Evolutionary conservation across 1,140 invertebrate species (phyloP).

Genomic region (Zaprionus ornatus): DNA sequence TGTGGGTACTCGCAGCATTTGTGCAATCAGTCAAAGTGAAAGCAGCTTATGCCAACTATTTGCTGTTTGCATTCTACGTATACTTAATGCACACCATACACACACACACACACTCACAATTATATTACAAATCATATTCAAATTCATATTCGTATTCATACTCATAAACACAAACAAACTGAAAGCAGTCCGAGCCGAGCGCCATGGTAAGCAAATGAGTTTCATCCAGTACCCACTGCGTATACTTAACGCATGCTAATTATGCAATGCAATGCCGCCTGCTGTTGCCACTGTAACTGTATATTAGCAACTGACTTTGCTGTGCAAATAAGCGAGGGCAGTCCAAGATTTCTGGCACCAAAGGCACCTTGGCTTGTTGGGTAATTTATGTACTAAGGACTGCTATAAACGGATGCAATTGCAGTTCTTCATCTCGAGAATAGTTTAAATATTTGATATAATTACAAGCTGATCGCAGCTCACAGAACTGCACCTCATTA

Average conservation of each 20-base stretch:
- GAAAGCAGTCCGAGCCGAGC: background rate
- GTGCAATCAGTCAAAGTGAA: slow-evolving; percentile 45
- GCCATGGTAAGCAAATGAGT: slow-evolving; percentile 35
- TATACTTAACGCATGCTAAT: slow-evolving; percentile 61
- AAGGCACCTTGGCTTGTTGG: too few species aligned
- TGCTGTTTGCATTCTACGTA: background rate
- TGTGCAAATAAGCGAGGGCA: slow-evolving; percentile 3
- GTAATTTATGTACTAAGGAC: too few species aligned
- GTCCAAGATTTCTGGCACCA: background rate
- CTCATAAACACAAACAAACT: background rate
- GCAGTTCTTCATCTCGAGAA: too few species aligned
- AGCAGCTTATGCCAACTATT: slow-evolving; percentile 2
- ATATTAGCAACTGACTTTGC: background rate
- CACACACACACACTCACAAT: background rate
- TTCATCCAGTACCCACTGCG: slow-evolving; percentile 26
- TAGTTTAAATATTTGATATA: too few species aligned
- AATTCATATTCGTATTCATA: background rate
- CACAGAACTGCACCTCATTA: too few species aligned
- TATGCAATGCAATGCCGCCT: slow-evolving; percentile 47
- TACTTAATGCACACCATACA: background rate
- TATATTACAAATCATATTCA: slow-evolving; percentile 7
- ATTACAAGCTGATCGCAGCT: too few species aligned
- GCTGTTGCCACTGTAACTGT: slow-evolving; percentile 25
- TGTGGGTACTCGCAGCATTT: slow-evolving; percentile 34
- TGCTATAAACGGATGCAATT: too few species aligned